Evolutionary conservation across 2,888 invertebrate species (phyloP).

Genomic region (Miltochrista miniata): DNA sequence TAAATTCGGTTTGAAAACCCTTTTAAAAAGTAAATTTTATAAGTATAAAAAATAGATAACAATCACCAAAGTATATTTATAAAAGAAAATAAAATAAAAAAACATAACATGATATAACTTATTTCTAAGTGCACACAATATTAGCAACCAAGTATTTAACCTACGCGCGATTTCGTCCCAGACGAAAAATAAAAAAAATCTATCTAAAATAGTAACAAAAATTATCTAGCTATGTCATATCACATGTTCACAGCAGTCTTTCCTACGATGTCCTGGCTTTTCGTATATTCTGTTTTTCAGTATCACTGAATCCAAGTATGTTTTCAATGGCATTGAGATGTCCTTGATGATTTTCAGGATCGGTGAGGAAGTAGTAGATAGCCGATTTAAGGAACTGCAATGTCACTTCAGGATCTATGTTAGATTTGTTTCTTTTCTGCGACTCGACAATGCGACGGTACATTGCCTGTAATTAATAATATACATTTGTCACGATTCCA

Average conservation of each 20-base stretch:
- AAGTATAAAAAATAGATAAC: conserved; percentile 42
- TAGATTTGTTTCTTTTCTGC: conserved; percentile 87
- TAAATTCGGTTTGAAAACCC: conserved; percentile 61
- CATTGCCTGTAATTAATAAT: conserved; percentile 87
- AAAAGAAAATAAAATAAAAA: conserved; percentile 16
- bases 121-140: conserved; percentile 39
- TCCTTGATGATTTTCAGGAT: conserved; percentile 94
- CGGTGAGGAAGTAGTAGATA: conserved; percentile 95
- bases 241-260: conserved; percentile 72
- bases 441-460: conserved; percentile 92
- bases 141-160: conserved; percentile 26
- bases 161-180: conserved; percentile 38
- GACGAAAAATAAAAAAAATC: conserved; percentile 52
- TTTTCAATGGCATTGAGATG: conserved; percentile 96
- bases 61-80: conserved; percentile 43
- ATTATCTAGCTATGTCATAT: conserved; percentile 62
- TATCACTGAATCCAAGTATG: conserved; percentile 93
- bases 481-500: conserved; percentile 2
- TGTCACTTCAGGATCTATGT: conserved; percentile 95
- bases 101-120: conserved; percentile 27
- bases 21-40: conserved; percentile 22
- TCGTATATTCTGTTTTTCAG: conserved; percentile 91
- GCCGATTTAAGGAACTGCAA: conserved; percentile 96
- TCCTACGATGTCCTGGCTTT: conserved; percentile 82
- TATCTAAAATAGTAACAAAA: conserved; percentile 50